Percentiles rank a stretch among this genome's conserved stretches.
Evolutionary conservation across 2,113 vertebrate species (phyloP).

Genomic region (Paralichthys olivaceus): DNA sequence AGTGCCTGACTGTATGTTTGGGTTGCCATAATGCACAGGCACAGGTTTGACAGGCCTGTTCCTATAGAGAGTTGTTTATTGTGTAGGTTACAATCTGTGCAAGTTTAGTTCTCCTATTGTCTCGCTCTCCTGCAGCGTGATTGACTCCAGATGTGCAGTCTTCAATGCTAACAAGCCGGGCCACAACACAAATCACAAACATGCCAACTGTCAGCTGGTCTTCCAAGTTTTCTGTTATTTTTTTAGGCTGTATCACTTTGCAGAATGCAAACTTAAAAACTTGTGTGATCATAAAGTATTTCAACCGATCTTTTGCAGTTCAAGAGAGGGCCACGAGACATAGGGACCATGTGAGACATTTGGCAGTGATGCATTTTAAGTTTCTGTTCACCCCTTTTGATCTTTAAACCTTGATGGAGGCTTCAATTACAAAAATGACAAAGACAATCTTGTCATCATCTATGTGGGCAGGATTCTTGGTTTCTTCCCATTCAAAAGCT

Average conservation of each 20-base stretch:
- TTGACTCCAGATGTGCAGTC: constrained; percentile 40
- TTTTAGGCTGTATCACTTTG: neutral
- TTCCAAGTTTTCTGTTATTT: constrained; percentile 1
- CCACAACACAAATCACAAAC: constrained; percentile 11
- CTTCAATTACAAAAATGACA: too few relatives aligned
- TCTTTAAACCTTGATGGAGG: neutral
- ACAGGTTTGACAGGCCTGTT: constrained; percentile 31
- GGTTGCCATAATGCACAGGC: constrained; percentile 38
- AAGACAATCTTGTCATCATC: neutral
- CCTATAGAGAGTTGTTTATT: constrained; percentile 51
- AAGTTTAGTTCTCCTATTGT: constrained; percentile 45
- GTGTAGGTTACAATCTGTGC: constrained; percentile 31
- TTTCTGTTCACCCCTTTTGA: neutral
- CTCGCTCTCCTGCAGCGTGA: constrained; percentile 16
- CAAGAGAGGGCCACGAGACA: neutral
- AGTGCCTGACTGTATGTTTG: constrained; percentile 29
- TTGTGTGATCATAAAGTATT: neutral
- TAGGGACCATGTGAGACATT: neutral
- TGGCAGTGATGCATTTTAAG: neutral
- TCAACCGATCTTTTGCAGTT: neutral
- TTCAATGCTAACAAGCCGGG: constrained; percentile 1
- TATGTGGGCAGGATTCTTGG: neutral
- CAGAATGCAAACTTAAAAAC: neutral
- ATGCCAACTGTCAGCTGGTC: constrained; percentile 17
- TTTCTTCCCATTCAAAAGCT: neutral